Conservation (phyloP, 2,797 vertebrate species). For the Cyclopterus lumpus region DNA sequence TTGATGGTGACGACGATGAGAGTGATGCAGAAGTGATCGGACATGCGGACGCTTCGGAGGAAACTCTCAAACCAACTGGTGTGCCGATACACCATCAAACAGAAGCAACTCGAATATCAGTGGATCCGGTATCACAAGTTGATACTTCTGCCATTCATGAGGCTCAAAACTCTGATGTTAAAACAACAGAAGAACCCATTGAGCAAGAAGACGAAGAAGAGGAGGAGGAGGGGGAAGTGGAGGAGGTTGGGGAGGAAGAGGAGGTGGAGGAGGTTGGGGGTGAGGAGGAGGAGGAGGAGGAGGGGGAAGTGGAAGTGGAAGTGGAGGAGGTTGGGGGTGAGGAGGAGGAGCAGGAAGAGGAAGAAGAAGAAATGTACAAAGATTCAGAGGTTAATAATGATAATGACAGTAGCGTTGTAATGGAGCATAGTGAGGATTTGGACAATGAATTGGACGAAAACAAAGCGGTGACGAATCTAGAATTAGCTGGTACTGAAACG, state of each 20-base stretch:
- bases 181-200: constrained; percentile 23
- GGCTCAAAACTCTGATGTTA: constrained; percentile 15
- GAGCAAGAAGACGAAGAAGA: neutral
- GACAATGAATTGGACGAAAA: constrained; percentile 31
- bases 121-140: constrained; percentile 2
- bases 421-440: constrained; percentile 19
- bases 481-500: neutral
- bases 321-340: neutral
- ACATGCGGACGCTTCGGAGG: constrained; percentile 20
- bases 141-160: constrained; percentile 4
- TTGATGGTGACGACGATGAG: neutral
- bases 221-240: neutral
- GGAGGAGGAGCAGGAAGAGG: neutral
- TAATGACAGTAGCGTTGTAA: neutral
- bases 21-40: constrained; percentile 9
- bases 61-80: constrained; percentile 29
- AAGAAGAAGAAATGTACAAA: neutral
- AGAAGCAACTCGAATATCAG: constrained; percentile 12
- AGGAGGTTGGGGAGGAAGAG: neutral
- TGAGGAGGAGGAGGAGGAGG: neutral
- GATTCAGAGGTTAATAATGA: neutral
- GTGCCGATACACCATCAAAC: constrained; percentile 28
- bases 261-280: neutral
- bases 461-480: constrained; percentile 8
- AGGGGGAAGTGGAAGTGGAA: neutral